Percentiles rank a stretch among this genome's conserved stretches.
Conservation (phyloP, 2,113 vertebrate species). For the Myanophis thanlyinensis region DNA sequence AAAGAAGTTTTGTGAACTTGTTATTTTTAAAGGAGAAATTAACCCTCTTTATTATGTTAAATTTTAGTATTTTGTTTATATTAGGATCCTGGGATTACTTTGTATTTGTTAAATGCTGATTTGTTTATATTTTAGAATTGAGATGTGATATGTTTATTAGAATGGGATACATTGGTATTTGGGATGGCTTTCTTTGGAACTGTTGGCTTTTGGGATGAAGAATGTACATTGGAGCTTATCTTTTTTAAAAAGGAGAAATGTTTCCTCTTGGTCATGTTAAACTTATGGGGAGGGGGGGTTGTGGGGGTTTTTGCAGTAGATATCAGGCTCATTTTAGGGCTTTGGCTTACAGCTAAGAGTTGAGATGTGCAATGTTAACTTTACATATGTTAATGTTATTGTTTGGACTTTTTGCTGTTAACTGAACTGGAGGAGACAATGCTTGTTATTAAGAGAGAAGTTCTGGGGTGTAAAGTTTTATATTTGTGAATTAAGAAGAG, state of each 20-base stretch:
- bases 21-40: not conserved
- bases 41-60: not conserved
- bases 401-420: not conserved
- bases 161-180: not conserved
- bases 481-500: not conserved
- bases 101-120: not conserved
- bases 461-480: not conserved
- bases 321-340: not conserved
- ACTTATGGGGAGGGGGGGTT: not conserved
- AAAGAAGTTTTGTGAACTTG: not conserved
- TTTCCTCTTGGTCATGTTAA: not conserved
- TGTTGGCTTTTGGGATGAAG: not conserved
- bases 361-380: not conserved
- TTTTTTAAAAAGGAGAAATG: not conserved
- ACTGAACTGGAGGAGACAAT: not conserved
- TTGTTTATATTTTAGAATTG: not conserved
- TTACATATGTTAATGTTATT: not conserved
- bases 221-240: not conserved
- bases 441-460: not conserved
- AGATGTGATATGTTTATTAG: not conserved
- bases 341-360: too few species aligned
- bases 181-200: not conserved
- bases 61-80: not conserved
- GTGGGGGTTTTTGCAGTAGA: not conserved
- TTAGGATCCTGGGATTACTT: not conserved